These are phyloP conservation scores for Buceros bicornis DNA, from an alignment of 2,797 vertebrate genomes.

Conservation along the genomic window DNA sequence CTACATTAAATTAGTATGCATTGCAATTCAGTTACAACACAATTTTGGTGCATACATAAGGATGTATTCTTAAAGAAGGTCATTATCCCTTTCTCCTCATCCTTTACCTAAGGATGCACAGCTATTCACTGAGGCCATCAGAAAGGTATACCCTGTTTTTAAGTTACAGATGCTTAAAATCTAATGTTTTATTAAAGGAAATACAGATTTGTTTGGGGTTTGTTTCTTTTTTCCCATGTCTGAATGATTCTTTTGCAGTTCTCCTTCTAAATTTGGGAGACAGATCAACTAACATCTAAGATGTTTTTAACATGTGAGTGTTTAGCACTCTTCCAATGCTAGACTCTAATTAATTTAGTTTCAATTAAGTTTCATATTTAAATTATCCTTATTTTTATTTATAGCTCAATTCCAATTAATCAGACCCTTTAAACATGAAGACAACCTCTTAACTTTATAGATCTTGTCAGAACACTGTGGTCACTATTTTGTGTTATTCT, in stretches of 20 bases:
- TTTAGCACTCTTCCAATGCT: neutral
- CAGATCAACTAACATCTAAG: neutral
- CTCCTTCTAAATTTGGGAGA: neutral
- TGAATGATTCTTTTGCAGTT: neutral
- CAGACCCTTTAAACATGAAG: neutral
- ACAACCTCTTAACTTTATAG: neutral
- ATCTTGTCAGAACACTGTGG: neutral
- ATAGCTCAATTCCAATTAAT: neutral
- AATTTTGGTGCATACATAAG: neutral
- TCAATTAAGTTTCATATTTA: neutral
- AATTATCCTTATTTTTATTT: neutral
- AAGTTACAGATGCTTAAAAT: neutral
- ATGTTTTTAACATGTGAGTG: neutral
- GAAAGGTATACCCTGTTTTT: neutral
- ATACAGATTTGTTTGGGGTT: rapidly evolving
- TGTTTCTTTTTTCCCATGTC: neutral
- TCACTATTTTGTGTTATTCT: neutral
- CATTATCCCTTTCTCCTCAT: neutral
- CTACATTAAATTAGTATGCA: neutral
- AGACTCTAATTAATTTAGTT: neutral
- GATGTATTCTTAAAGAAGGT: neutral
- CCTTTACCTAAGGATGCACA: neutral
- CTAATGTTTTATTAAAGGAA: neutral
- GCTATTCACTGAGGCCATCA: neutral
- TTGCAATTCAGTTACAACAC: neutral